Percentiles rank a stretch among this genome's conserved stretches.
These are phyloP conservation scores for Escarpia spicata DNA, from an alignment of 2,888 invertebrate genomes.

Conservation along the genomic window DNA sequence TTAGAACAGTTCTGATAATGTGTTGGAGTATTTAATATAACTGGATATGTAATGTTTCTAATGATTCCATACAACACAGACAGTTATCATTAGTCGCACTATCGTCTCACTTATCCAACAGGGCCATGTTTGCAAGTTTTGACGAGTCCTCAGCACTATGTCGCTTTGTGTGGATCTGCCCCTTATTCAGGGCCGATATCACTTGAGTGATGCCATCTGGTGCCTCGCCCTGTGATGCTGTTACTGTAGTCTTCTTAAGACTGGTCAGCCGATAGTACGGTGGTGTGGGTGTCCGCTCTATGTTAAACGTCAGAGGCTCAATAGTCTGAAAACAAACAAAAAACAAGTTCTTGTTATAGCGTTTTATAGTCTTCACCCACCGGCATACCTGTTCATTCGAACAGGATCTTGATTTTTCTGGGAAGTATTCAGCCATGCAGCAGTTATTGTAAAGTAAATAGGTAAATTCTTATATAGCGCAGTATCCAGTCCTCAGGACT, in stretches of 20 bases:
- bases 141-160: slow-evolving; percentile 66
- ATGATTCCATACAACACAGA: background rate
- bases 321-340: slow-evolving; percentile 73
- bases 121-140: slow-evolving; percentile 30
- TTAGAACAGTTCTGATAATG: no score
- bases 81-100: background rate
- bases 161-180: slow-evolving; percentile 95
- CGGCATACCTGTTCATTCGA: no score
- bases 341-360: background rate
- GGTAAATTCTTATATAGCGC: no score
- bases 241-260: slow-evolving; percentile 55
- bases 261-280: slow-evolving; percentile 93
- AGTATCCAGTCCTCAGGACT: no score
- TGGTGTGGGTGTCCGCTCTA: slow-evolving; percentile 96
- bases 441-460: no score
- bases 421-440: no score
- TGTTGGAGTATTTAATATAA: no score
- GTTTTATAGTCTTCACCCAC: no score
- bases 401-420: no score
- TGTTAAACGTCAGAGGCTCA: slow-evolving; percentile 92
- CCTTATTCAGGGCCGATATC: slow-evolving; percentile 74
- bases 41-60: no score
- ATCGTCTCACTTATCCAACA: background rate
- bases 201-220: background rate
- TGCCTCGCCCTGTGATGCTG: background rate